Conservation (phyloP, 2,888 invertebrate genomes). For the Leptopterna dolabrata region DNA sequence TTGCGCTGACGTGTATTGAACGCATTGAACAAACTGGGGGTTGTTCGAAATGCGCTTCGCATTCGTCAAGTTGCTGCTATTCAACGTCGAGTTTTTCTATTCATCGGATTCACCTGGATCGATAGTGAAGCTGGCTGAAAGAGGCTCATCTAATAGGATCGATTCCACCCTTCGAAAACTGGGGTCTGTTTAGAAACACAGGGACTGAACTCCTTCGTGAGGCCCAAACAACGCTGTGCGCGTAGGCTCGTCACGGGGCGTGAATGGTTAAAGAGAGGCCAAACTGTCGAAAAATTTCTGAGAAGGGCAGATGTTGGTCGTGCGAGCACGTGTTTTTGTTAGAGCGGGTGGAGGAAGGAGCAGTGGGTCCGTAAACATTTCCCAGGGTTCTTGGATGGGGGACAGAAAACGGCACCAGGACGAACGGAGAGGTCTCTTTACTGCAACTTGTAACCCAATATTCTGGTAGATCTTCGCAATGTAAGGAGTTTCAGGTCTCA, state of each 20-base stretch:
- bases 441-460: conserved; percentile 35
- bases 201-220: background rate
- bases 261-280: conserved; percentile 25
- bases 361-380: background rate
- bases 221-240: background rate
- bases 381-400: background rate
- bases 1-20: no score
- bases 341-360: background rate
- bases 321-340: conserved; percentile 36
- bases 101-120: background rate
- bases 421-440: background rate
- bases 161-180: background rate
- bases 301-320: conserved; percentile 35
- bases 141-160: background rate
- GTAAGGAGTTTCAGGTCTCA: background rate
- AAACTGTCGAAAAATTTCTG: conserved; percentile 10
- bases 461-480: background rate
- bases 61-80: no score
- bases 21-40: no score
- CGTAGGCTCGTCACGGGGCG: background rate
- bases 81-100: background rate
- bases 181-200: background rate
- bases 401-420: background rate
- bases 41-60: no score
- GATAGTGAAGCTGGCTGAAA: background rate